Evolutionary conservation across 2,888 invertebrate species (phyloP).

Genomic region (Agrochola macilenta): DNA sequence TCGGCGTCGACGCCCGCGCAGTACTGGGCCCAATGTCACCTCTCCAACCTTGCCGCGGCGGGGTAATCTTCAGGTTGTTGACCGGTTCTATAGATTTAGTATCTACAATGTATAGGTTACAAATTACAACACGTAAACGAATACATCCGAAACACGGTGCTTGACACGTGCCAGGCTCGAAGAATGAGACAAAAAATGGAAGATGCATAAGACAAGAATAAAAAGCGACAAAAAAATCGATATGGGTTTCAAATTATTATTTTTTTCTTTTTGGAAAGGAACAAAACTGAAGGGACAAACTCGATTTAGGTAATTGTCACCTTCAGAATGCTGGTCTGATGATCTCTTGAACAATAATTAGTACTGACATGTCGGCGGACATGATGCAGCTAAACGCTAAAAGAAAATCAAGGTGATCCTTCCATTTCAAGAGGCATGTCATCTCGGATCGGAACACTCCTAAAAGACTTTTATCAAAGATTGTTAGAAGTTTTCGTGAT

Average conservation of each 20-base stretch:
- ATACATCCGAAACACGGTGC: slow-evolving; percentile 39
- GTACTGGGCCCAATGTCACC: slow-evolving; percentile 81
- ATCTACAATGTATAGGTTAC: slow-evolving; percentile 51
- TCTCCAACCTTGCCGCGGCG: slow-evolving; percentile 78
- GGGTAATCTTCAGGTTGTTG: slow-evolving; percentile 80
- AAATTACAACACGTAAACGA: slow-evolving; percentile 33
- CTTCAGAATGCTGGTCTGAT: slow-evolving; percentile 41
- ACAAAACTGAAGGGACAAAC: slow-evolving; percentile 18
- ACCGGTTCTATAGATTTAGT: slow-evolving; percentile 75
- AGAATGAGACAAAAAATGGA: slow-evolving; percentile 16
- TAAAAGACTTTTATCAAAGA: slow-evolving; percentile 23
- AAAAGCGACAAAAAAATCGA: slow-evolving; percentile 5
- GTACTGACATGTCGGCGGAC: slow-evolving; percentile 40
- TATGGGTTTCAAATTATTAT: slow-evolving; percentile 19
- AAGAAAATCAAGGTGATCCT: slow-evolving; percentile 56
- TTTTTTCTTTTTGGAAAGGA: slow-evolving; percentile 33
- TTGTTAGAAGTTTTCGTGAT: slow-evolving; percentile 28
- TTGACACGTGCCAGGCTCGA: slow-evolving; percentile 31
- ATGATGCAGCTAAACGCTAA: slow-evolving; percentile 44
- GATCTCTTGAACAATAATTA: slow-evolving; percentile 54
- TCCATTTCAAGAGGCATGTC: slow-evolving; percentile 39
- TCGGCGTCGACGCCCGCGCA: slow-evolving; percentile 75
- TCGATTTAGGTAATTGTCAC: slow-evolving; percentile 44
- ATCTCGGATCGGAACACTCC: slow-evolving; percentile 28
- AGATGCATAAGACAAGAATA: slow-evolving; percentile 3